These are phyloP conservation scores for Theristus sp. DNA, from an alignment of 2,888 invertebrate species.

Conservation along the genomic window DNA sequence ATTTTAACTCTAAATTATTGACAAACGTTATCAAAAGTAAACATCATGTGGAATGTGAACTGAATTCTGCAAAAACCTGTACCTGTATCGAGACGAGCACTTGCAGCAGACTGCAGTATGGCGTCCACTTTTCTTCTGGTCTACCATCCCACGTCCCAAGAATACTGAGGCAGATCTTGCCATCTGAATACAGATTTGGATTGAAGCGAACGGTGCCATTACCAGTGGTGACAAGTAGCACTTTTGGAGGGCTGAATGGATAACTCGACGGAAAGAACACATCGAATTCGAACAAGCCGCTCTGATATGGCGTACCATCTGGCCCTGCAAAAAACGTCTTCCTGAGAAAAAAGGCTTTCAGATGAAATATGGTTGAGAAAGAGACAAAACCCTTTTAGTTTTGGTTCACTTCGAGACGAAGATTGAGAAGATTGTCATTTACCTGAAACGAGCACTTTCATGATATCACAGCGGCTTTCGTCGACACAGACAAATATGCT, in stretches of 20 bases:
- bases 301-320: constrained; percentile 45
- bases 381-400: too few species aligned
- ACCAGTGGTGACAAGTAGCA: background rate
- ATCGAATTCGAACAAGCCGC: constrained; percentile 35
- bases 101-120: constrained; percentile 25
- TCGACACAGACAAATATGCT: constrained; percentile 27
- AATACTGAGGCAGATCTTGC: constrained; percentile 33
- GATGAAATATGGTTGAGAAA: too few species aligned
- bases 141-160: constrained; percentile 29
- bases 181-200: constrained; percentile 44
- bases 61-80: too few species aligned
- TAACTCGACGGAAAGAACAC: constrained; percentile 22
- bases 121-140: constrained; percentile 29
- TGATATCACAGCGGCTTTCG: constrained; percentile 22
- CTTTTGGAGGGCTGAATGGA: background rate
- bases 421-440: too few species aligned
- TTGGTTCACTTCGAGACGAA: too few species aligned
- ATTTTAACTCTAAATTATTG: background rate
- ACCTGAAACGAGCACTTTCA: constrained; percentile 29
- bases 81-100: constrained; percentile 28
- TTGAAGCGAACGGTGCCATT: constrained; percentile 43
- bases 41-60: too few species aligned
- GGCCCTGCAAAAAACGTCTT: constrained; percentile 30
- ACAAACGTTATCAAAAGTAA: too few species aligned
- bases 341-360: background rate